Conservation (phyloP, 2,113 vertebrate genomes). For the Pungitius pungitius region DNA sequence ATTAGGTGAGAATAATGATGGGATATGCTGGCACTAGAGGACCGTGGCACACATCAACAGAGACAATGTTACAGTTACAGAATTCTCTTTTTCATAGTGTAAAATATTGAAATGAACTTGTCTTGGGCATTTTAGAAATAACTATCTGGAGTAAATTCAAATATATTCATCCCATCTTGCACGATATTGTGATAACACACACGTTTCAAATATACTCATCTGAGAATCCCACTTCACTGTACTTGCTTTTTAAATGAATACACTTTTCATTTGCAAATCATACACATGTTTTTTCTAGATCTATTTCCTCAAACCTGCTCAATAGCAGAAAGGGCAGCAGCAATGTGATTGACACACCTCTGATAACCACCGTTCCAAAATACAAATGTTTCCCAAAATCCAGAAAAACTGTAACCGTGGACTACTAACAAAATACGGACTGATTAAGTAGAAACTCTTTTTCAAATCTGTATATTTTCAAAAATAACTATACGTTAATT, state of each 20-base stretch:
- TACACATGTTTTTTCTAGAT: neutral
- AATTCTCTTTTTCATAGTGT: conserved; percentile 11
- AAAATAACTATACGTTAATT: conserved; percentile 65
- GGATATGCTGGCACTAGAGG: conserved; percentile 22
- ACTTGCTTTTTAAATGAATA: neutral
- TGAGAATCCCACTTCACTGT: conserved; percentile 3
- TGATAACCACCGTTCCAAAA: conserved; percentile 24
- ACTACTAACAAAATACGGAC: conserved; percentile 55
- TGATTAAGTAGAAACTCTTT: conserved; percentile 55
- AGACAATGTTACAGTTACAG: conserved; percentile 25
- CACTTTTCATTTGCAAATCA: conserved; percentile 3
- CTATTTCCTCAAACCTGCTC: conserved; percentile 6
- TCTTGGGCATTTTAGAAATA: neutral
- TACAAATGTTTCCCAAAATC: conserved; percentile 37
- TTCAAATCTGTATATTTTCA: conserved; percentile 55
- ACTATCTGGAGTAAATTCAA: conserved; percentile 26
- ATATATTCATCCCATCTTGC: conserved; percentile 12
- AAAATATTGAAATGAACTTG: conserved; percentile 7
- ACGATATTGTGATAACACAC: conserved; percentile 15
- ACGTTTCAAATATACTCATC: conserved; percentile 25
- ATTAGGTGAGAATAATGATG: conserved; percentile 16
- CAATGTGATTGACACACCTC: conserved; percentile 2
- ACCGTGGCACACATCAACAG: conserved; percentile 30
- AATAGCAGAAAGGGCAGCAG: conserved; percentile 22
- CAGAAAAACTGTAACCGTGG: conserved; percentile 39